Conservation (phyloP, 2,888 invertebrate genomes). For the Hanleya hanleyi region DNA sequence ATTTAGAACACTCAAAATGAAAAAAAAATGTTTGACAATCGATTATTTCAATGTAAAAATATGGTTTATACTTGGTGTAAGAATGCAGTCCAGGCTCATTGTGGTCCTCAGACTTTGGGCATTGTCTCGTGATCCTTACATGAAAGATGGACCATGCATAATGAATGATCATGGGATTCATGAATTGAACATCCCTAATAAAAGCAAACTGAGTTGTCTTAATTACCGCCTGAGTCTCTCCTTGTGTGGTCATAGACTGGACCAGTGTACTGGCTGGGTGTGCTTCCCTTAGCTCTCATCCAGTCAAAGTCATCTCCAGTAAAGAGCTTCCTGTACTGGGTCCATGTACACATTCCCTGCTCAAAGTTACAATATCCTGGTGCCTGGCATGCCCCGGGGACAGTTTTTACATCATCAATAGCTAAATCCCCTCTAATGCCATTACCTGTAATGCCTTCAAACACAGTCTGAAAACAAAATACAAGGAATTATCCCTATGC, state of each 20-base stretch:
- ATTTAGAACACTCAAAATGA: too few species aligned
- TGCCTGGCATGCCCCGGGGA: constrained; percentile 53
- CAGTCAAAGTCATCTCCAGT: constrained; percentile 60
- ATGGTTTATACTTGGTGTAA: too few species aligned
- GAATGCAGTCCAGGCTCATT: too few species aligned
- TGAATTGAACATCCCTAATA: too few species aligned
- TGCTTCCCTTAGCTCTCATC: constrained; percentile 57
- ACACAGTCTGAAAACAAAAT: constrained; percentile 57
- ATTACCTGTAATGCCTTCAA: constrained; percentile 59
- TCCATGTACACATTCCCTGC: constrained; percentile 57
- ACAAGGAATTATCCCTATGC: too few species aligned
- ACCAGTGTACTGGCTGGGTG: constrained; percentile 51
- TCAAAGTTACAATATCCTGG: constrained; percentile 61
- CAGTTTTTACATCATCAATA: constrained; percentile 66
- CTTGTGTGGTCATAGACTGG: constrained; percentile 63
- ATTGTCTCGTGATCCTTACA: too few species aligned
- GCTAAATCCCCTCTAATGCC: constrained; percentile 66
- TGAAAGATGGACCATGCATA: too few species aligned
- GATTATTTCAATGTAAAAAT: too few species aligned
- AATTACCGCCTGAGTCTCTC: constrained; percentile 50
- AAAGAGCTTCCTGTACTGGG: constrained; percentile 40
- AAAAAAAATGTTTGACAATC: too few species aligned
- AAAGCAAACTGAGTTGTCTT: too few species aligned
- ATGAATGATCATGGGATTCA: too few species aligned
- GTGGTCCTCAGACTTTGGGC: too few species aligned